Percentiles rank a stretch among this genome's conserved stretches.
phyloP scores from a whole-genome alignment of 2,888 invertebrate genomes.

The Drosophila robusta region DNA sequence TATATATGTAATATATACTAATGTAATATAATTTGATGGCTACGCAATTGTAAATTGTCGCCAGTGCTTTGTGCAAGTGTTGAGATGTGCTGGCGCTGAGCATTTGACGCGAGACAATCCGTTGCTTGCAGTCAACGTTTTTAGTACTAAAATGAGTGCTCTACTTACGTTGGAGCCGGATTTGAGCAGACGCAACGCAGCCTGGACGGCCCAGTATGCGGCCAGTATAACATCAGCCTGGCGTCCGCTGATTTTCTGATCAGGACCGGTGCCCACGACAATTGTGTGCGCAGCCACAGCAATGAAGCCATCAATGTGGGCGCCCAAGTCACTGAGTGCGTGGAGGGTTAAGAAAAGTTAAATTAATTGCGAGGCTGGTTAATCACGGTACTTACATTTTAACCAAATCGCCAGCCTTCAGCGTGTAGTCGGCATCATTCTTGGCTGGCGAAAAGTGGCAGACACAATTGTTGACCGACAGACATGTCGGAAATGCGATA shows the following conservation, averaged over 20 bases:
- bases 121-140: slow-evolving; percentile 41
- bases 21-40: too few species aligned
- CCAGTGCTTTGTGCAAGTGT: slow-evolving; percentile 54
- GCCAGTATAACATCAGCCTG: slow-evolving; percentile 98
- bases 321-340: slow-evolving; percentile 96
- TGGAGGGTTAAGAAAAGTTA: not conserved
- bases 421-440: slow-evolving; percentile 93
- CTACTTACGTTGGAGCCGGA: slow-evolving; percentile 93
- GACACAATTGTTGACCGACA: slow-evolving; percentile 99
- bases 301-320: slow-evolving; percentile 99
- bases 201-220: slow-evolving; percentile 97
- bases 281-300: slow-evolving; percentile 99
- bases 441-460: slow-evolving; percentile 99
- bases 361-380: not conserved
- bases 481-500: slow-evolving; percentile 99
- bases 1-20: too few species aligned
- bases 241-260: slow-evolving; percentile 92
- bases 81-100: slow-evolving; percentile 55
- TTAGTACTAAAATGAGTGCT: slow-evolving; percentile 18
- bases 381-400: slow-evolving; percentile 93
- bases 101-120: slow-evolving; percentile 45
- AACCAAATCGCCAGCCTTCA: slow-evolving; percentile 97
- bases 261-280: slow-evolving; percentile 91
- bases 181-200: slow-evolving; percentile 95
- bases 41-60: slow-evolving; percentile 21